phyloP scores from a whole-genome alignment of 2,888 invertebrate genomes.

The Camponotus fellah region DNA sequence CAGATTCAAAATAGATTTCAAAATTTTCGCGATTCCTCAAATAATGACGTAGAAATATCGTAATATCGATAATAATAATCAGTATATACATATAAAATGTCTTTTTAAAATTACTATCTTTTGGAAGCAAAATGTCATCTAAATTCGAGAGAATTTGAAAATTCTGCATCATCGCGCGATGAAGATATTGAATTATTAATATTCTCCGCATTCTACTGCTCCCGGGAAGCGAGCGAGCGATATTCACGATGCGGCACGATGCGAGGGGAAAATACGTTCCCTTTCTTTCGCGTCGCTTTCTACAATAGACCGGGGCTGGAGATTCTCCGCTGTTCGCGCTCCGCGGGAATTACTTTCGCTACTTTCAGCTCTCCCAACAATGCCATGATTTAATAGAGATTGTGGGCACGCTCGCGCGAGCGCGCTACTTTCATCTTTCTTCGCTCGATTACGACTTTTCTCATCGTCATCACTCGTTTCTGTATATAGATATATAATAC shows the following conservation, averaged over 20 bases:
- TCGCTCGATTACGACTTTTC: constrained; percentile 59
- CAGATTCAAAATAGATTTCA: background rate
- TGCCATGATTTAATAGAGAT: constrained; percentile 66
- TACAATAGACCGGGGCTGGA: constrained; percentile 56
- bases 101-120: background rate
- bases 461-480: constrained; percentile 24
- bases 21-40: background rate
- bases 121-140: background rate
- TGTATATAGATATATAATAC: constrained; percentile 16
- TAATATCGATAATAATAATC: background rate
- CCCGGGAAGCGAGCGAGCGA: constrained; percentile 10
- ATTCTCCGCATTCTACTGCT: constrained; percentile 6
- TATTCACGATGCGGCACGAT: constrained; percentile 17
- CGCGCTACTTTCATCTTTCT: constrained; percentile 66
- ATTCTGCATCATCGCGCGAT: background rate
- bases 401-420: constrained; percentile 25
- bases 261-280: constrained; percentile 30
- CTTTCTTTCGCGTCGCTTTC: constrained; percentile 59
- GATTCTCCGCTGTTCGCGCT: constrained; percentile 62
- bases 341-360: constrained; percentile 71
- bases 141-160: background rate
- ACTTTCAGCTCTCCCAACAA: constrained; percentile 68
- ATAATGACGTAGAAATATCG: background rate
- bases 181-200: constrained; percentile 36
- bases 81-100: background rate